phyloP scores from a whole-genome alignment of 2,797 vertebrate genomes.

The Characodon lateralis region DNA sequence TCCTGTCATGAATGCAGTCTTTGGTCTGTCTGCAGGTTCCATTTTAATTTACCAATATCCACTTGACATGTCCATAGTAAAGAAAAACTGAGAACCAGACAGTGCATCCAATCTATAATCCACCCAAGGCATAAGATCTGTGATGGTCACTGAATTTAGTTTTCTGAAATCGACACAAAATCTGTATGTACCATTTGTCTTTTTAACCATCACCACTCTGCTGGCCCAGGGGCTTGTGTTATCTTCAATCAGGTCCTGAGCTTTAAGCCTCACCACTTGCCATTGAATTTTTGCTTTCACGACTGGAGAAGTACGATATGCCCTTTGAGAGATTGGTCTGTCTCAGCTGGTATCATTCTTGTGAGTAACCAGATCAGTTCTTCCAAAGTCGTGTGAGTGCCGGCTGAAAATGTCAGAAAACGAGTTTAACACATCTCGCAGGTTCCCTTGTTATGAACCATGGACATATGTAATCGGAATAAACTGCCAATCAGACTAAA shows the following conservation, averaged over 20 bases:
- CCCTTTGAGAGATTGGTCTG: background rate
- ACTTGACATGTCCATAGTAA: background rate
- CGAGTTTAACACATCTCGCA: too few relatives aligned
- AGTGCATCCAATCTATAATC: background rate
- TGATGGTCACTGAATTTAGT: background rate
- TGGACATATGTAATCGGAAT: too few relatives aligned
- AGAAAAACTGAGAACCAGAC: background rate
- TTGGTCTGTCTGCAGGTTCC: background rate
- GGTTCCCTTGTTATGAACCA: too few relatives aligned
- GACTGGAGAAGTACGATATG: too few relatives aligned
- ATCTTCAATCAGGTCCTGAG: too few relatives aligned
- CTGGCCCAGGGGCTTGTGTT: too few relatives aligned
- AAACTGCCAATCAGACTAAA: too few relatives aligned
- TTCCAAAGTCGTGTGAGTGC: too few relatives aligned
- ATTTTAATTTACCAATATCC: constrained; percentile 1
- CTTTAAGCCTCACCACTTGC: too few relatives aligned
- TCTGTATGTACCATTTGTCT: too few relatives aligned
- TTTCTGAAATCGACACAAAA: background rate
- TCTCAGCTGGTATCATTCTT: background rate
- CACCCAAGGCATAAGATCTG: background rate
- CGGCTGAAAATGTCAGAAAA: background rate
- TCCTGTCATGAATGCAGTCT: background rate
- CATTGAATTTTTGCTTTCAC: too few relatives aligned
- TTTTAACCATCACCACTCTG: too few relatives aligned
- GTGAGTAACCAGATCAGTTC: background rate